A percentile compares a stretch with the other conserved stretches of the same genome.
Conservation (phyloP, 2,888 invertebrate species). For the Branchipolynoe longqiensis region DNA sequence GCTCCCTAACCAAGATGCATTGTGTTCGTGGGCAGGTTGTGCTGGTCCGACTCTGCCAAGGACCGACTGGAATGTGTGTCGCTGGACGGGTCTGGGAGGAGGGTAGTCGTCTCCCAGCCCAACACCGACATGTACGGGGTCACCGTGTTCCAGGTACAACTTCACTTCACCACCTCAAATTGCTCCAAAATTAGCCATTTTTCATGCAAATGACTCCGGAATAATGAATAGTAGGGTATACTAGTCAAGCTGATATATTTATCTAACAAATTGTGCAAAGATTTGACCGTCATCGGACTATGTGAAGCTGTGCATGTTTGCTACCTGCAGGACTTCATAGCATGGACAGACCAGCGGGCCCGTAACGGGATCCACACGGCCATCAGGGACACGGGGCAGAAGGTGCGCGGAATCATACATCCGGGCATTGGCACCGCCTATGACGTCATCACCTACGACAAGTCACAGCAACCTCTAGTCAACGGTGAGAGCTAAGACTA, state of each 20-base stretch:
- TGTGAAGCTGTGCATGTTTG: background rate
- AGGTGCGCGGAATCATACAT: slow-evolving; percentile 77
- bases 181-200: background rate
- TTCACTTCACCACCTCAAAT: background rate
- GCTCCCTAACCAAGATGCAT: no score
- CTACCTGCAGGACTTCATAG: slow-evolving; percentile 73
- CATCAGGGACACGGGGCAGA: slow-evolving; percentile 73
- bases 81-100: slow-evolving; percentile 65
- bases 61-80: slow-evolving; percentile 70
- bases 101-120: slow-evolving; percentile 16
- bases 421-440: slow-evolving; percentile 75
- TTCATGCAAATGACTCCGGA: no score
- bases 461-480: slow-evolving; percentile 71
- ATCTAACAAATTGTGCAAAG: background rate
- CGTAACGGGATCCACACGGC: slow-evolving; percentile 78
- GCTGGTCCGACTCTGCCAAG: slow-evolving; percentile 76
- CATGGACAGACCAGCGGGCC: slow-evolving; percentile 76
- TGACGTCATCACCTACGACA: slow-evolving; percentile 76
- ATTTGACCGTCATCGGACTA: background rate
- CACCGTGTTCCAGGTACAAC: slow-evolving; percentile 74
- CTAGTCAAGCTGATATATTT: no score
- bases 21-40: slow-evolving; percentile 75
- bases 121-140: slow-evolving; percentile 72
- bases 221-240: no score
- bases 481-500: no score